A percentile compares a stretch with the other conserved stretches of the same genome.
phyloP scores from a whole-genome alignment of 2,888 invertebrate genomes.

The Sphaerolaimus hirsutus region DNA sequence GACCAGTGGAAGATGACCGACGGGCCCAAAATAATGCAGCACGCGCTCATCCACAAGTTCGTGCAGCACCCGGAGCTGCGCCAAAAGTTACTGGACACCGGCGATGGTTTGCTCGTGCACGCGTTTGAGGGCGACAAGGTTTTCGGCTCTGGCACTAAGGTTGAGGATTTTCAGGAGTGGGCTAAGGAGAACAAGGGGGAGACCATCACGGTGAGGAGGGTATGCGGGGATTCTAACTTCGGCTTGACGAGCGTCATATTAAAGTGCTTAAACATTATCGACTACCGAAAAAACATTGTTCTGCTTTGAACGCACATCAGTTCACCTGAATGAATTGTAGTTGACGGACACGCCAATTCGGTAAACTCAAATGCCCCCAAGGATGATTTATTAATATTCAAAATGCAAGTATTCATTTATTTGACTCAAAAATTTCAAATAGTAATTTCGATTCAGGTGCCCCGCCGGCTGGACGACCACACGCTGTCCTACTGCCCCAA shows the following conservation, averaged over 20 bases:
- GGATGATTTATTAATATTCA: too few species aligned
- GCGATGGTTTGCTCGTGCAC: conserved; percentile 11
- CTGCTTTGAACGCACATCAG: too few species aligned
- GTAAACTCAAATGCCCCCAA: too few species aligned
- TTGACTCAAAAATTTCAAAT: too few species aligned
- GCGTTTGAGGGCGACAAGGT: conserved; percentile 8
- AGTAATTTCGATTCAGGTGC: conserved; percentile 7
- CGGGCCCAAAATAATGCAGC: conserved; percentile 10
- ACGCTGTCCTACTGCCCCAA: conserved; percentile 9
- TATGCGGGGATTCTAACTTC: too few species aligned
- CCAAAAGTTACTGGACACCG: conserved; percentile 10
- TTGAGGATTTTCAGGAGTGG: conserved; percentile 8
- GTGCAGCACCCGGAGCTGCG: conserved; percentile 10
- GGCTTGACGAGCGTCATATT: too few species aligned
- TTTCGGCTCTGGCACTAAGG: conserved; percentile 2
- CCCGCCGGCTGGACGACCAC: conserved; percentile 6
- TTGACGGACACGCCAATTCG: too few species aligned
- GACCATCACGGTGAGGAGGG: conserved; percentile 4
- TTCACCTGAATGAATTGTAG: too few species aligned
- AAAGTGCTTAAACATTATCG: too few species aligned
- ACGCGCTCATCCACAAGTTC: conserved; percentile 13
- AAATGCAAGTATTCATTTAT: too few species aligned
- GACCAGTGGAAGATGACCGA: conserved; percentile 11
- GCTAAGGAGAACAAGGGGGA: conserved; percentile 7
- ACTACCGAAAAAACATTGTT: too few species aligned